Evolutionary conservation across 2,888 invertebrate genomes (phyloP).

Genomic region (Xestia rhomboidea): DNA sequence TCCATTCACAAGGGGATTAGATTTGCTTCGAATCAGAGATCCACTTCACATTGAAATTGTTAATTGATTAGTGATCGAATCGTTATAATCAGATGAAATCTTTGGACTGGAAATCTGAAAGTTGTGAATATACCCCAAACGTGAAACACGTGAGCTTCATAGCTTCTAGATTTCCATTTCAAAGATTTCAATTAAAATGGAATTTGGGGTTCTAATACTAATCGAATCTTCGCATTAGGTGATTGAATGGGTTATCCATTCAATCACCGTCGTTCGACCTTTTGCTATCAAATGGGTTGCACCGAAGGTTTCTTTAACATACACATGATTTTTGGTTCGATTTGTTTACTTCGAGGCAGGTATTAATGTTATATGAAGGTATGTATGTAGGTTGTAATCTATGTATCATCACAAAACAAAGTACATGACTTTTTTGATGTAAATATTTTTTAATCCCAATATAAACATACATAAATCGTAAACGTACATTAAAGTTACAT

Average conservation of each 20-base stretch:
- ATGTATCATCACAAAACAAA: no score
- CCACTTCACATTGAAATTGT: slow-evolving; percentile 18
- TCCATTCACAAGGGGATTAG: slow-evolving; percentile 22
- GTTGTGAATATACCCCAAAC: not conserved
- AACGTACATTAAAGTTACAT: no score
- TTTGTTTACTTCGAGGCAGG: no score
- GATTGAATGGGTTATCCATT: slow-evolving; percentile 45
- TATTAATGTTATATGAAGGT: no score
- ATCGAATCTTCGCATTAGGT: slow-evolving; percentile 43
- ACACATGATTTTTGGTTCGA: no score
- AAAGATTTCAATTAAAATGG: slow-evolving; percentile 9
- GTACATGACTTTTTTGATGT: no score
- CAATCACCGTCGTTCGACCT: no score
- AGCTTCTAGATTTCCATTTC: slow-evolving; percentile 16
- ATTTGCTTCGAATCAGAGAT: slow-evolving; percentile 29
- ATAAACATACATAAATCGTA: no score
- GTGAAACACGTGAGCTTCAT: slow-evolving; percentile 5
- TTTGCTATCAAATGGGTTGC: slow-evolving; percentile 6
- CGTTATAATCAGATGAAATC: slow-evolving; percentile 8
- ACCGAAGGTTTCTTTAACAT: not conserved
- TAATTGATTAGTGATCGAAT: slow-evolving; percentile 40
- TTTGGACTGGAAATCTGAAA: slow-evolving; percentile 3
- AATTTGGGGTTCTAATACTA: slow-evolving; percentile 14
- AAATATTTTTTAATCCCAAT: no score
- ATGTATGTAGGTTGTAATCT: no score